A percentile compares a stretch with the other conserved stretches of the same genome.
These are phyloP conservation scores for Umimayanthus chanpuru DNA, from an alignment of 92 coral and sea anemone species.

Conservation along the genomic window DNA sequence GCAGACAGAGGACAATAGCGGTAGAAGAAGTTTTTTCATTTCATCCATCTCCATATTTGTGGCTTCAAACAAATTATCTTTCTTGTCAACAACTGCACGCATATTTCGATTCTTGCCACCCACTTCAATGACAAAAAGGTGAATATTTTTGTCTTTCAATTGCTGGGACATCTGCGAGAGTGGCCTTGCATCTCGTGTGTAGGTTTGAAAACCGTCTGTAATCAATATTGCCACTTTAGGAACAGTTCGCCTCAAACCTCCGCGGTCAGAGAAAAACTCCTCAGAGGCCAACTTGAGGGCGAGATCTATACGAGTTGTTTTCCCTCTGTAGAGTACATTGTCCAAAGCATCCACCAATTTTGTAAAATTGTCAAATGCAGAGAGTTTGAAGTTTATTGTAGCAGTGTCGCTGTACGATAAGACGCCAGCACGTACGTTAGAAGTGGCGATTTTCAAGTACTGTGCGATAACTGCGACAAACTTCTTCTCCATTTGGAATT, in stretches of 20 bases:
- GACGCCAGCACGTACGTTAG: constrained; percentile 60
- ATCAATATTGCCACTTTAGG: constrained; percentile 74
- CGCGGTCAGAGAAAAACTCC: constrained; percentile 59
- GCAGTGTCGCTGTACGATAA: constrained; percentile 70
- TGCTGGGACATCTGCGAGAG: constrained; percentile 26
- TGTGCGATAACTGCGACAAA: constrained; percentile 66
- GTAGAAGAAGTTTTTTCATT: neutral
- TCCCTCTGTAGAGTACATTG: constrained; percentile 59
- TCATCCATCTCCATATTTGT: neutral
- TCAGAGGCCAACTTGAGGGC: constrained; percentile 73
- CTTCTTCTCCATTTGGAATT: constrained; percentile 54
- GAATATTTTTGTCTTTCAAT: neutral
- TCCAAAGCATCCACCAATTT: constrained; percentile 54
- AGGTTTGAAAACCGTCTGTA: constrained; percentile 87
- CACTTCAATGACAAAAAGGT: neutral
- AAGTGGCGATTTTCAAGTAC: constrained; percentile 56
- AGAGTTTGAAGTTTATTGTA: constrained; percentile 43
- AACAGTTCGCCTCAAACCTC: constrained; percentile 62
- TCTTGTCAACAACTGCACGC: neutral
- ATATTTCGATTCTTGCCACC: neutral
- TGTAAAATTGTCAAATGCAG: constrained; percentile 6
- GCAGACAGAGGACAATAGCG: constrained; percentile 15
- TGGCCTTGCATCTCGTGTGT: constrained; percentile 48
- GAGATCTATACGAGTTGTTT: constrained; percentile 80
- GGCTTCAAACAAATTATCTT: neutral